Base-by-base conservation (phyloP, 2,888 invertebrate genomes). In the Morpho helenor region DNA sequence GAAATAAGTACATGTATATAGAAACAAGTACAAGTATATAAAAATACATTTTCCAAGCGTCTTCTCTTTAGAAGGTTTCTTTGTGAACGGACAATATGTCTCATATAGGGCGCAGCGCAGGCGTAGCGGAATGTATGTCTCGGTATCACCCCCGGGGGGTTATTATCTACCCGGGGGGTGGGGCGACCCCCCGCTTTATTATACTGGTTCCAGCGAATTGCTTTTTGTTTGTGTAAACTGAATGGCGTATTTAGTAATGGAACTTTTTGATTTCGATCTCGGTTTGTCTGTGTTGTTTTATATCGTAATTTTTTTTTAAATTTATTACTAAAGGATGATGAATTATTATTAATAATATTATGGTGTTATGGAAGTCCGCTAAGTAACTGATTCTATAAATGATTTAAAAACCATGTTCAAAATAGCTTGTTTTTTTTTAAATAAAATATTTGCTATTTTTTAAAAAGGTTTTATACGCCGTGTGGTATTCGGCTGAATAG, bases 61-160 rank as follows among this genome's bases (percentile, higher is more conserved):
- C 56, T 56, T 56, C 55, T 52, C 51, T 57, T 50, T 57, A 57
- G 54, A 52, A 54, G 59, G 52, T 52, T 60, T 60, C 49, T 52
- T 61, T 61, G 50, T 63, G 44, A 59, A 52, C 75, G 75, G 75
- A 85, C 82, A 87, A 84, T 84, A 69, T 87, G 87, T 86, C 87
- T 86, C 76, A 87, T 67, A 82, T 87, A 68, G 70, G 73, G 68
- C 60, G 68, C 58, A 70, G 85, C 84, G 85, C 85, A 84, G 76
- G 86, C 84, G 85, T 86, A 78, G 75, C 79, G 78, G 83, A 82
- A 84, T 83, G 76, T 84, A 70, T 81, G 82, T 79, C 79, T 80
- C 77, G 77, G 75, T 66, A 58, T 63, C 66, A 64, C 66, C 76
- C 67, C 68, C 65, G 62, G 73, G 66, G 77, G 77, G 75, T 77